phyloP scores from a whole-genome alignment of 2,113 vertebrate species.

The Scomber scombrus region DNA sequence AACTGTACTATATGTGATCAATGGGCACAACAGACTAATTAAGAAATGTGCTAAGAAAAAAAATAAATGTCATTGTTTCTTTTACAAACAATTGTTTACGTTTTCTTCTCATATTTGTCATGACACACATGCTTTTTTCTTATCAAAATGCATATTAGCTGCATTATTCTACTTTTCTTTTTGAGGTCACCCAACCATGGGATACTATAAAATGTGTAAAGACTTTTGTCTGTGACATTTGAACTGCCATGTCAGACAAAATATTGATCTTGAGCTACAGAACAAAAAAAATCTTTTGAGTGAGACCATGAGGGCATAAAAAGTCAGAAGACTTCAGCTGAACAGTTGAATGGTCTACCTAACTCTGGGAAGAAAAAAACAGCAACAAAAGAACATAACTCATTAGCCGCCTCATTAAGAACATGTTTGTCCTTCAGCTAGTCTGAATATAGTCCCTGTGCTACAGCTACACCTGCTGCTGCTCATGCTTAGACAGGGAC shows the following conservation, averaged over 20 bases:
- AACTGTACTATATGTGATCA: constrained; percentile 87
- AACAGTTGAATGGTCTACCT: constrained; percentile 53
- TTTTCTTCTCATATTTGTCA: constrained; percentile 45
- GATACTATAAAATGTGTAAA: background rate
- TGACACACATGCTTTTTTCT: background rate
- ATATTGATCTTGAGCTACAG: constrained; percentile 21
- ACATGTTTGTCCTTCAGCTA: constrained; percentile 76
- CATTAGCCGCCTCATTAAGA: constrained; percentile 80
- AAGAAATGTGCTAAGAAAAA: constrained; percentile 82
- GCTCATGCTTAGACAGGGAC: constrained; percentile 48
- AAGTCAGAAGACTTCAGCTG: constrained; percentile 42
- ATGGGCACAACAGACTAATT: constrained; percentile 84
- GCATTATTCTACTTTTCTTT: background rate
- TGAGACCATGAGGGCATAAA: constrained; percentile 2
- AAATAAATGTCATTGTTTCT: constrained; percentile 87
- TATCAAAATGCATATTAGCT: too few species aligned
- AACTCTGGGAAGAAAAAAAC: constrained; percentile 46
- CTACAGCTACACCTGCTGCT: constrained; percentile 54
- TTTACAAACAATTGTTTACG: constrained; percentile 78
- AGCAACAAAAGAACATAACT: constrained; percentile 71
- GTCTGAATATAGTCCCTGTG: constrained; percentile 69
- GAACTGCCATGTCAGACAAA: constrained; percentile 19
- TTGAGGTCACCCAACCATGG: background rate
- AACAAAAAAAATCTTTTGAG: constrained; percentile 16
- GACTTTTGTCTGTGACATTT: constrained; percentile 42